Evolutionary conservation across 1,140 invertebrate genomes (phyloP).

Genomic region (Drosophila nigromelanica): DNA sequence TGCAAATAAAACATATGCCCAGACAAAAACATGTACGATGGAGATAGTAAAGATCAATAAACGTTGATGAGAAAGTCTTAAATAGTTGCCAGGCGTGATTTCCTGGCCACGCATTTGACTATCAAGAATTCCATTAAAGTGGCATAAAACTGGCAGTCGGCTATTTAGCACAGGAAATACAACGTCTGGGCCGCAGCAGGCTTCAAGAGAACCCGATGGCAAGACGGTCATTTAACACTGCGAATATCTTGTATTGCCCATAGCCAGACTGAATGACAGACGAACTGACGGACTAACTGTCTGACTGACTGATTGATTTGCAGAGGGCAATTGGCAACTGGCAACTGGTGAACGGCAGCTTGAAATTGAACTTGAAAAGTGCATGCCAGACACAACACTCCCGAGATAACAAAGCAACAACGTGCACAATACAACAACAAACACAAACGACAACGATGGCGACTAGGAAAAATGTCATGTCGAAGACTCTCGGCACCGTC

Average conservation of each 20-base stretch:
- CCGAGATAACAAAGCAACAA: constrained; percentile 58
- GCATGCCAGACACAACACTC: constrained; percentile 57
- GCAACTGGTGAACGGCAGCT: constrained; percentile 26
- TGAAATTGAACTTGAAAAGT: constrained; percentile 76
- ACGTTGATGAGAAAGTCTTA: neutral
- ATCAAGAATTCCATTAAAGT: constrained; percentile 45
- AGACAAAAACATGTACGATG: constrained; percentile 2
- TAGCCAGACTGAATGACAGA: constrained; percentile 8
- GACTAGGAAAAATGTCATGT: constrained; percentile 57
- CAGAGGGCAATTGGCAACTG: constrained; percentile 43
- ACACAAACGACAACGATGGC: constrained; percentile 11
- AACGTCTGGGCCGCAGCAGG: constrained; percentile 20
- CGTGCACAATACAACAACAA: neutral
- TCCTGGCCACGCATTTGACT: constrained; percentile 20
- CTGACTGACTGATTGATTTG: constrained; percentile 56
- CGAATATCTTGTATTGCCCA: constrained; percentile 28
- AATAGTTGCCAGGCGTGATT: constrained; percentile 14
- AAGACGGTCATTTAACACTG: constrained; percentile 60
- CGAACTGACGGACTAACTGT: constrained; percentile 33
- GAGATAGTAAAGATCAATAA: neutral
- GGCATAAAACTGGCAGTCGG: constrained; percentile 49
- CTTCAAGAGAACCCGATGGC: constrained; percentile 13
- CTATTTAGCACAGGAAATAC: constrained; percentile 59
- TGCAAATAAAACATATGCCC: neutral
- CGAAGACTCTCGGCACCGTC: constrained; percentile 41